Conservation (phyloP, 1,140 invertebrate genomes). For the Leptopilina boulardi region DNA sequence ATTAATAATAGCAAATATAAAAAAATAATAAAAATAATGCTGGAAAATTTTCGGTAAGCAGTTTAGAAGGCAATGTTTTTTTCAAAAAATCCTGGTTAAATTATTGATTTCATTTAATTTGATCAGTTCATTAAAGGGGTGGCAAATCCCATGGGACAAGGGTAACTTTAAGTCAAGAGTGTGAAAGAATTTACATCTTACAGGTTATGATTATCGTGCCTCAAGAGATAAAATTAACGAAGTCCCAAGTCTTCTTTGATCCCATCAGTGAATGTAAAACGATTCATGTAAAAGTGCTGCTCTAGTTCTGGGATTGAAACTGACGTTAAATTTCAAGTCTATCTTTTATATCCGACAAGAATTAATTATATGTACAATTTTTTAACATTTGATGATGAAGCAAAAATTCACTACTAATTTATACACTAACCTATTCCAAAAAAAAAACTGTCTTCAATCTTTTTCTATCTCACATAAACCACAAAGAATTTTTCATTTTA, state of each 20-base stretch:
- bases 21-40: not conserved
- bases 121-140: slow-evolving; percentile 7
- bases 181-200: slow-evolving; percentile 24
- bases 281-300: slow-evolving; percentile 12
- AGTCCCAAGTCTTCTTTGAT: slow-evolving; percentile 8
- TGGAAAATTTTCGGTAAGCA: not conserved
- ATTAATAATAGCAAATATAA: too few relatives aligned
- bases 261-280: slow-evolving; percentile 7
- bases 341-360: not conserved
- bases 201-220: slow-evolving; percentile 27
- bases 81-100: not conserved
- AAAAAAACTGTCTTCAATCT: not conserved
- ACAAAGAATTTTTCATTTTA: not conserved
- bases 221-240: slow-evolving; percentile 27
- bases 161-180: not conserved
- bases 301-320: slow-evolving; percentile 5
- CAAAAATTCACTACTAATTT: not conserved
- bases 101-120: not conserved
- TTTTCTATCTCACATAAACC: not conserved
- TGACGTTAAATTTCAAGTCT: slow-evolving; percentile 16
- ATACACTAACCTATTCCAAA: not conserved
- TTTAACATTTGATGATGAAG: not conserved
- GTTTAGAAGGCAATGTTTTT: not conserved
- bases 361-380: slow-evolving; percentile 20
- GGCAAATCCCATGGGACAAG: not conserved